Base-by-base conservation (phyloP, 2,113 vertebrate species). In the Melanerpes aurifrons region DNA sequence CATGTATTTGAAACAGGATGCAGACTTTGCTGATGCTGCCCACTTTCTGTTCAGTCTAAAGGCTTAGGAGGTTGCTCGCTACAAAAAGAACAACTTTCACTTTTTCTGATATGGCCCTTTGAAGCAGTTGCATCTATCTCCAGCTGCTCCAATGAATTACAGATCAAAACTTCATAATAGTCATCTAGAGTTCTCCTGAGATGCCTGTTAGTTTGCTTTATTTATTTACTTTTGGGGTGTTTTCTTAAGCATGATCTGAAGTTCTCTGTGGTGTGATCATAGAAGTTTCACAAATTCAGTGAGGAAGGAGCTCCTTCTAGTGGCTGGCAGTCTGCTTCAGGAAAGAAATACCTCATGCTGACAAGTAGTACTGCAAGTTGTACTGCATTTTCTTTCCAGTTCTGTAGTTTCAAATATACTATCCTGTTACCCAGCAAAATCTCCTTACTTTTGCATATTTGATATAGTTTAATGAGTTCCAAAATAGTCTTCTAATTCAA, bases 301-400 rank as follows among this genome's bases (percentile, higher is more conserved):
- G 96, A 86, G 32, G 71, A 40, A 92, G 79, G 68, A 31, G 95
- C 97, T 95, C 98, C 97, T 96, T 96, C 98, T 97, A 97, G 97
- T 77, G 98, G 97, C 69, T 61, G 28, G 13, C 37, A 11, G 72
- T 66, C 54, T 74, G 73, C n/a, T 82, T 25, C 43, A 40, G 53
- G 56, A 66, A 43, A 45, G 13, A 35, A 66, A 64, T 58, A 25
- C 54, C 56, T 29, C 31, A 26, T 61, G 57, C 63, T 69, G 24
- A 73, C 16, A 43, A 21, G 57, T 7, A n/a, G 16, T 29, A 58
- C 10, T 20, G 40, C 16, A 43, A 21, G 57, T 7, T 29, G 16
- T 29, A 58, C 10, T 20, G 40, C 32, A 1, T 90, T 37, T 57
- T 16, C 21, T 25, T 77, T 76, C 31, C 62, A 19, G 9, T 78